Base-by-base conservation (phyloP, 2,797 vertebrate species). In the Etheostoma perlongum region DNA sequence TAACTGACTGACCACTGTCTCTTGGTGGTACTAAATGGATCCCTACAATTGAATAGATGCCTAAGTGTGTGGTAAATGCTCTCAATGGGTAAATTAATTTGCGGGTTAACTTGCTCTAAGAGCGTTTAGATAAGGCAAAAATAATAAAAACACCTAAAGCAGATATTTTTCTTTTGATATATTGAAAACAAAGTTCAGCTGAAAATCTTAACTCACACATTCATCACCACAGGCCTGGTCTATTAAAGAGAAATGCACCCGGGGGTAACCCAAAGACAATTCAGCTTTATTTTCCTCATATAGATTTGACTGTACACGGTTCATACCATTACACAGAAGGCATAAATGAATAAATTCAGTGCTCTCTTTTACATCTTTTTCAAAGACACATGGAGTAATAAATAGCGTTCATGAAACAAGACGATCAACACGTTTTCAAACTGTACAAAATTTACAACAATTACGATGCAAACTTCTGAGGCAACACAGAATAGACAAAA, bases 371-470 rank as follows among this genome's bases (percentile, higher is more conserved):
- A 93, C 89, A 93, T 91, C 92, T 93, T 94, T 94, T 95, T 95
- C 95, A 96, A 94, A 96, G 93, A 96, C 95, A 96, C 95, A 94
- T 95, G 95, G 96, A 97, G 97, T 91, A 94, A 93, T 97, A 97
- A 97, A 97, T 97, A 97, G 91, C 79, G 68, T 60, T 94, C 95
- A 93, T 94, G 95, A 97, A 96, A 96, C 92, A 94, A 95, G 95
- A 97, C 94, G 90, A 93, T 89, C 86, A 89, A 95, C 94, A 95
- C 91, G 89, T 95, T 96, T 93, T 94, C 94, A 93, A 96, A 96
- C 97, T 98, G 95, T 98, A 99, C 97, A 99, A 97, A 96, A 98
- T 97, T 94, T 98, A 97, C 97, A 98, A 92, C 91, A 87, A 89
- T 91, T 91, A 90, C 89, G 92, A 95, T 91, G 89, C 88, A 92